Evolutionary conservation across 2,888 invertebrate genomes (phyloP).

Genomic region (Lissonota sp.): DNA sequence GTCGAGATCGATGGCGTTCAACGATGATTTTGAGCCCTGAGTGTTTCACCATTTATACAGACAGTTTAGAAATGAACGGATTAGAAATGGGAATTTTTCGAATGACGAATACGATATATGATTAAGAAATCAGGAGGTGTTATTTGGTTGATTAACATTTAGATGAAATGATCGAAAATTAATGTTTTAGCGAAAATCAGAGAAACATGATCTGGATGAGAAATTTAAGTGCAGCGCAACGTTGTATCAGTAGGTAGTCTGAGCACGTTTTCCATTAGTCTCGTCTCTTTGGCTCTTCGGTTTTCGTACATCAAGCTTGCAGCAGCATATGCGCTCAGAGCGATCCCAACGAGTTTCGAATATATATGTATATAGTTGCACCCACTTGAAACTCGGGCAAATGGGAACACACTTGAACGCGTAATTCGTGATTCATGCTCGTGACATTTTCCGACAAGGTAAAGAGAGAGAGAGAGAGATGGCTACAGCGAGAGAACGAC

Average conservation of each 20-base stretch:
- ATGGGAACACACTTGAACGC: slow-evolving; percentile 48
- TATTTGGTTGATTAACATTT: no score
- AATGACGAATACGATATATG: no score
- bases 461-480: background rate
- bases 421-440: slow-evolving; percentile 57
- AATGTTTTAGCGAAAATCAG: no score
- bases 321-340: background rate
- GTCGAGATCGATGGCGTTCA: no score
- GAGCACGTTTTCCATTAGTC: background rate
- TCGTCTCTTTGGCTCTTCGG: background rate
- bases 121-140: no score
- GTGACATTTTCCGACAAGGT: slow-evolving; percentile 59
- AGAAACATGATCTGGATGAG: no score
- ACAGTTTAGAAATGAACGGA: no score
- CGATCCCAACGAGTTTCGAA: slow-evolving; percentile 9
- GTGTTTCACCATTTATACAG: no score
- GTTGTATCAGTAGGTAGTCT: background rate
- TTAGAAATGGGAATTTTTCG: no score
- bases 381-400: slow-evolving; percentile 18
- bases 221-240: background rate
- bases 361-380: background rate
- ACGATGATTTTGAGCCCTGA: no score
- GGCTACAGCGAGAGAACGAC: no score
- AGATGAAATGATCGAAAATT: no score
- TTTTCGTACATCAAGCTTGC: background rate